These are phyloP conservation scores for Macrosteles quadrilineatus DNA, from an alignment of 1,140 invertebrate genomes.

Conservation along the genomic window DNA sequence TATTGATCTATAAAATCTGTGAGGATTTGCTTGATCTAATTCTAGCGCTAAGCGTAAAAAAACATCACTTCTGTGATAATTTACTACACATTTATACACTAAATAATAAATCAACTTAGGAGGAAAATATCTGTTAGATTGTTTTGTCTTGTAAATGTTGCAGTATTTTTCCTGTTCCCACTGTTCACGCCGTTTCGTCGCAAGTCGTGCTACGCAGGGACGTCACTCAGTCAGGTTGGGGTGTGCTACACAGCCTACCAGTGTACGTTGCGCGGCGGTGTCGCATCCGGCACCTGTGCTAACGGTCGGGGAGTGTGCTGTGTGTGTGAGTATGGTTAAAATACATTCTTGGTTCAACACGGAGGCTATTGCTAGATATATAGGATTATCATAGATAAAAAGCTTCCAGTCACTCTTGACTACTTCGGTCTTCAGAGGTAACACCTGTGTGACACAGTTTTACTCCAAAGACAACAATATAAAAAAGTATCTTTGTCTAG, in stretches of 20 bases:
- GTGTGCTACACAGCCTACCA: constrained; percentile 75
- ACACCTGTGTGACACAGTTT: neutral
- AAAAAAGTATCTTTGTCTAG: too few species aligned
- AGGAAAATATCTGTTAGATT: too few species aligned
- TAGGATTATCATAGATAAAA: neutral
- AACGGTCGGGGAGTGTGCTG: constrained; percentile 72
- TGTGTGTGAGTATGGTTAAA: constrained; percentile 64
- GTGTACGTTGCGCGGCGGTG: constrained; percentile 69
- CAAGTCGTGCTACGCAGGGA: constrained; percentile 64
- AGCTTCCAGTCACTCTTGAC: neutral
- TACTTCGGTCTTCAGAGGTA: neutral
- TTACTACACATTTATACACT: too few species aligned
- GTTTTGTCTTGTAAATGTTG: too few species aligned
- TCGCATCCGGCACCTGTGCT: constrained; percentile 68
- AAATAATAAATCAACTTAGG: too few species aligned
- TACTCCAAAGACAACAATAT: too few species aligned
- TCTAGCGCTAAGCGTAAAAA: too few species aligned
- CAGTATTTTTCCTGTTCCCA: constrained; percentile 36
- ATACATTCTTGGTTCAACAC: neutral
- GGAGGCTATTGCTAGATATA: neutral
- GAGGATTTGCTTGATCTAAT: too few species aligned
- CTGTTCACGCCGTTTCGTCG: constrained; percentile 27
- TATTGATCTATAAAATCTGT: too few species aligned
- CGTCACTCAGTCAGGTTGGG: constrained; percentile 58
- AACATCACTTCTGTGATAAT: too few species aligned